Evolutionary conservation across 2,113 vertebrate genomes (phyloP).

Genomic region (Ophiodon elongatus): DNA sequence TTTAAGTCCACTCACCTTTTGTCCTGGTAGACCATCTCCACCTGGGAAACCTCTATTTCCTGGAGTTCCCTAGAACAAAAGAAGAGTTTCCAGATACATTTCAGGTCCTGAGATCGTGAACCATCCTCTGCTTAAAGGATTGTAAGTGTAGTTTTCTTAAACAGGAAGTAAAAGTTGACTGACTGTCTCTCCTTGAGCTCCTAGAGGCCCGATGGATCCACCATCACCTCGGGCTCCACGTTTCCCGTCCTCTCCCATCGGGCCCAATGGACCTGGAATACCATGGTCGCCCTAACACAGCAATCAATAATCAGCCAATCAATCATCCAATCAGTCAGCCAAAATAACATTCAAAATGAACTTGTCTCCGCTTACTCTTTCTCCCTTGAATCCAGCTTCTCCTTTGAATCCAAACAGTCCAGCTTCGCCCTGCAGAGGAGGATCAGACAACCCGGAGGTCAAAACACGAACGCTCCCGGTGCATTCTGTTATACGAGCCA

Average conservation of each 20-base stretch:
- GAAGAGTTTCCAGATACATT: neutral
- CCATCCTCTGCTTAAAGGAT: neutral
- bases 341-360: neutral
- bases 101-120: neutral
- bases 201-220: constrained; percentile 88
- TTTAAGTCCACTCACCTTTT: constrained; percentile 86
- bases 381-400: constrained; percentile 95
- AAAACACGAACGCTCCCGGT: neutral
- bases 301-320: neutral
- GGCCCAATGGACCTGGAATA: constrained; percentile 90
- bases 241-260: constrained; percentile 96
- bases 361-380: constrained; percentile 85
- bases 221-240: constrained; percentile 93
- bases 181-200: constrained; percentile 92
- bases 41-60: constrained; percentile 97
- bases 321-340: neutral
- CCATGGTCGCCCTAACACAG: constrained; percentile 90
- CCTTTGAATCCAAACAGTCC: constrained; percentile 95
- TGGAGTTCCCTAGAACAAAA: constrained; percentile 88
- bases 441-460: neutral
- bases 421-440: constrained; percentile 87
- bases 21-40: constrained; percentile 94
- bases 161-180: constrained; percentile 50
- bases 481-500: neutral
- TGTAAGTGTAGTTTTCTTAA: neutral